Conservation (phyloP, 2,888 invertebrate species). For the Campoplex nolae region DNA sequence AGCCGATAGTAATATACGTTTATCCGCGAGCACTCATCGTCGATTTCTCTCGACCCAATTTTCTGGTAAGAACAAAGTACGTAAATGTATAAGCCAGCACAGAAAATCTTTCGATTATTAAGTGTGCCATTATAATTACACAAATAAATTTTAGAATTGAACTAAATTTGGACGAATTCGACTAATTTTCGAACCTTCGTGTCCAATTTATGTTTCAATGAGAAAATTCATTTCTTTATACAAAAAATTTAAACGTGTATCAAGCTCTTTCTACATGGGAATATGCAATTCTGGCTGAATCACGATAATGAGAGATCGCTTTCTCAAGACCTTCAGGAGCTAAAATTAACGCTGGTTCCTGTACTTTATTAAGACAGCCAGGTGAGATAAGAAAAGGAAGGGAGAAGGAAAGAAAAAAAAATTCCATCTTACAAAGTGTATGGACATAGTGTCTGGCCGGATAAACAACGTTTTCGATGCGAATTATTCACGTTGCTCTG, state of each 20-base stretch:
- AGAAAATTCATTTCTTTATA: not conserved
- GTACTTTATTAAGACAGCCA: conserved; percentile 71
- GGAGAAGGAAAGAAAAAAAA: conserved; percentile 49
- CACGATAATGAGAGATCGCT: conserved; percentile 75
- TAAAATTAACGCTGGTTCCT: conserved; percentile 74
- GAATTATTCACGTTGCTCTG: conserved; percentile 43
- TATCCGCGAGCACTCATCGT: not conserved
- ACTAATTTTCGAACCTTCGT: not conserved
- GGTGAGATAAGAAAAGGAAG: conserved; percentile 70
- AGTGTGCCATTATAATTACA: not conserved
- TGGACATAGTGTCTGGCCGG: not conserved
- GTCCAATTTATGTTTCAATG: not conserved
- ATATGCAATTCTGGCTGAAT: conserved; percentile 58
- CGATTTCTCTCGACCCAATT: conserved; percentile 20
- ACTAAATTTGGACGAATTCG: not conserved
- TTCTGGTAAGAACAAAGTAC: not conserved
- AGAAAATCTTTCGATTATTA: not conserved
- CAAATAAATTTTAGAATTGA: not conserved
- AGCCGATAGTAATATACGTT: conserved; percentile 35
- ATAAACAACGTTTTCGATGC: conserved; percentile 49
- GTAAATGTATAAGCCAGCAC: not conserved
- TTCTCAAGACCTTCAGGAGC: conserved; percentile 72
- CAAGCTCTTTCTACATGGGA: conserved; percentile 33
- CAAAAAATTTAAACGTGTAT: not conserved
- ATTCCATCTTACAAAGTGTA: not conserved